phyloP scores from a whole-genome alignment of 2,797 vertebrate species.

The Schizothorax lantsangensis region DNA sequence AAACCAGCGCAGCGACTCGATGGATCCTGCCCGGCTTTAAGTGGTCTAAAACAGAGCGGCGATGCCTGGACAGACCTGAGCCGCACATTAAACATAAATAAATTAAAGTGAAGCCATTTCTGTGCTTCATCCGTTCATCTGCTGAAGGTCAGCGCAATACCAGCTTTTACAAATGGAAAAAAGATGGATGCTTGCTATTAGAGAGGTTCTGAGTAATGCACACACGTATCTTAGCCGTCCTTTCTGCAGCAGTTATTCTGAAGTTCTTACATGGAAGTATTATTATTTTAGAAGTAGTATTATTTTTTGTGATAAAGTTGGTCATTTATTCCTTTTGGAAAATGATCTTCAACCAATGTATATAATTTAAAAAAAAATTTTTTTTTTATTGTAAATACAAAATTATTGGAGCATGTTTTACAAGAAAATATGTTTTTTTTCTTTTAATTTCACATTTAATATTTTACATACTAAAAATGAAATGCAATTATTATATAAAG shows the following conservation, averaged over 20 bases:
- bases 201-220: slow-evolving; percentile 34
- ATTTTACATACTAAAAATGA: not conserved
- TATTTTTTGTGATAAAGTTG: not conserved
- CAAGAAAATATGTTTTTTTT: not conserved
- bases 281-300: not conserved
- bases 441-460: not conserved
- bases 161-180: slow-evolving; percentile 65
- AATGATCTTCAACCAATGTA: not conserved
- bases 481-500: not conserved
- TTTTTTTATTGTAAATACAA: not conserved
- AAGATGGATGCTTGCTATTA: slow-evolving; percentile 54
- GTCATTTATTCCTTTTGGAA: not conserved
- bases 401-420: not conserved
- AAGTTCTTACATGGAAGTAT: not conserved
- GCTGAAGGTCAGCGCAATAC: slow-evolving; percentile 63
- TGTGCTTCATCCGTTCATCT: slow-evolving; percentile 54
- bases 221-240: not conserved
- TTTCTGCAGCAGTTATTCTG: not conserved
- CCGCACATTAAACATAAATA: slow-evolving; percentile 70
- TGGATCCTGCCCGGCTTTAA: slow-evolving; percentile 57
- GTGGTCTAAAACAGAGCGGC: slow-evolving; percentile 60
- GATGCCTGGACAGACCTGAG: slow-evolving; percentile 40
- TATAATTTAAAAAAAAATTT: too few species aligned
- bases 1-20: slow-evolving; percentile 54
- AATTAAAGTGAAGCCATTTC: slow-evolving; percentile 64